These are phyloP conservation scores for Philereme vetulata DNA, from an alignment of 2,888 invertebrate species.

Conservation along the genomic window DNA sequence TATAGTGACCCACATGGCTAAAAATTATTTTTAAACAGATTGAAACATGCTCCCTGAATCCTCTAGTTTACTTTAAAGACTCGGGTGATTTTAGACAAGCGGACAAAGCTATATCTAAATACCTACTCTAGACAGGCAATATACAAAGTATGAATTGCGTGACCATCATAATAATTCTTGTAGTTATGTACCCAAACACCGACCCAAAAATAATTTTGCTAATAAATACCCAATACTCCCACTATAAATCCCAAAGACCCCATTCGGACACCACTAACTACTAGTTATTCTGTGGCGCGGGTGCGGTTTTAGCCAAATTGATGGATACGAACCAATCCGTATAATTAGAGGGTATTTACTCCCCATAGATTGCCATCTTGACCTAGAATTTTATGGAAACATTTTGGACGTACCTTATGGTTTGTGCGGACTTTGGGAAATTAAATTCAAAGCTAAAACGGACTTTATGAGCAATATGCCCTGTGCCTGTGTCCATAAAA, in stretches of 20 bases:
- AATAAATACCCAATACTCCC: slow-evolving; percentile 30
- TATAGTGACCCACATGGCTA: no score
- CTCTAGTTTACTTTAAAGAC: no score
- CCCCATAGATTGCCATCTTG: slow-evolving; percentile 37
- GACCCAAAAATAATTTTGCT: slow-evolving; percentile 31
- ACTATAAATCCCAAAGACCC: slow-evolving; percentile 29
- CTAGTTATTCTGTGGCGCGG: slow-evolving; percentile 20
- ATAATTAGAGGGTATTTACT: slow-evolving; percentile 42
- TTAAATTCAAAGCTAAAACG: not conserved
- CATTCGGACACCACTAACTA: slow-evolving; percentile 26
- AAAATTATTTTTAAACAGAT: no score
- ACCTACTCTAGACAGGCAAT: no score
- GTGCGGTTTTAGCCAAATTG: slow-evolving; percentile 37
- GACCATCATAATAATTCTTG: slow-evolving; percentile 22
- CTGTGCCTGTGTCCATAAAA: no score
- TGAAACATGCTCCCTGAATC: no score
- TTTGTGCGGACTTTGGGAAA: slow-evolving; percentile 9
- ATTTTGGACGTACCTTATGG: slow-evolving; percentile 18
- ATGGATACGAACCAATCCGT: slow-evolving; percentile 41
- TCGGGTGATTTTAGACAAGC: no score
- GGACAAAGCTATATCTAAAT: no score
- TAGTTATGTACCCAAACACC: slow-evolving; percentile 6
- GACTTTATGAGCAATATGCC: not conserved
- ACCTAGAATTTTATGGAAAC: slow-evolving; percentile 31
- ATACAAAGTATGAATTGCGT: slow-evolving; percentile 19